phyloP scores from a whole-genome alignment of 1,140 invertebrate species.

The Brachionus rubens region DNA sequence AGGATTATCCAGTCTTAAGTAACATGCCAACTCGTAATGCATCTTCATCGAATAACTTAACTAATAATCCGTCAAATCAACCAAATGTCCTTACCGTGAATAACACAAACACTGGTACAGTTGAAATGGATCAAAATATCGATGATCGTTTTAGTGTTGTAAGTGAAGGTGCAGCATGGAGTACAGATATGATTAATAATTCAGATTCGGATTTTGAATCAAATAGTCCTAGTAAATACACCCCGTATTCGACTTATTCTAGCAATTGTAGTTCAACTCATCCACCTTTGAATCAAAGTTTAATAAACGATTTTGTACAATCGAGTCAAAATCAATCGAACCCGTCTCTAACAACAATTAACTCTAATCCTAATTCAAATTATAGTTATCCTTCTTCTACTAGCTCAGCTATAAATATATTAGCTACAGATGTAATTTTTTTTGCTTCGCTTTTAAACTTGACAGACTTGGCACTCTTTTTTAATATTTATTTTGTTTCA shows the following conservation, averaged over 20 bases:
- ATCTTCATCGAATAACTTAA: constrained; percentile 2
- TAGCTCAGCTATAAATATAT: constrained; percentile 34
- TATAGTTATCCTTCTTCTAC: constrained; percentile 22
- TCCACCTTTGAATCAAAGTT: constrained; percentile 41
- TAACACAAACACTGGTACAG: not conserved
- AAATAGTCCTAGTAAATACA: constrained; percentile 45
- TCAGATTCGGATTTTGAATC: constrained; percentile 43
- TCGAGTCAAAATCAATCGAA: not conserved
- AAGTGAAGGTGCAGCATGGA: constrained; percentile 41
- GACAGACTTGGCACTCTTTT: not conserved
- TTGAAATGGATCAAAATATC: constrained; percentile 38
- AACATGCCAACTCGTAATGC: constrained; percentile 9
- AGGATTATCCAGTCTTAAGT: constrained; percentile 19
- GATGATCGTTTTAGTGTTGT: constrained; percentile 36
- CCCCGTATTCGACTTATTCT: constrained; percentile 37
- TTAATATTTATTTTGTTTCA: constrained; percentile 8
- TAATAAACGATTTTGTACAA: constrained; percentile 20
- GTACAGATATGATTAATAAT: constrained; percentile 43
- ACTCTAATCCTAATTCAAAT: not conserved
- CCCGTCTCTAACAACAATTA: not conserved
- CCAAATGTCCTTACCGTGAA: not conserved
- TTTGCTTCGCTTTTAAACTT: not conserved
- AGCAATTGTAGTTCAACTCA: constrained; percentile 15
- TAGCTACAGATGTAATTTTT: constrained; percentile 28
- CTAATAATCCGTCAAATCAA: not conserved